Conservation (phyloP, 2,113 vertebrate species). For the Oreochromis tanganicae region DNA sequence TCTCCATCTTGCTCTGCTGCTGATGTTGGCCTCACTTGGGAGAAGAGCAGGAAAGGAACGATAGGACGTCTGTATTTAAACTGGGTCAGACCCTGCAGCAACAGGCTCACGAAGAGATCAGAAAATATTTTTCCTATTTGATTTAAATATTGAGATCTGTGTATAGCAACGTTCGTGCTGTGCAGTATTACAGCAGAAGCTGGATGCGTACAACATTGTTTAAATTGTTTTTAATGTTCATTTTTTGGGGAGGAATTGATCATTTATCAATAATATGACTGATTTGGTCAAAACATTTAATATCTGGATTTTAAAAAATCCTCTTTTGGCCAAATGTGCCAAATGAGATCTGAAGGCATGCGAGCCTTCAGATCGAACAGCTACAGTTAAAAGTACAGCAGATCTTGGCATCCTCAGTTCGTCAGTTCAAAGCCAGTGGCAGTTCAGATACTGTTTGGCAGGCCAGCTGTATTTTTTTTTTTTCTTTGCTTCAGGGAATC, state of each 20-base stretch:
- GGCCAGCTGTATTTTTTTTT: background rate
- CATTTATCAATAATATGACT: background rate
- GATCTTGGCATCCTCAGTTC: background rate
- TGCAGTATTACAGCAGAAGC: background rate
- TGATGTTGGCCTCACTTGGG: constrained; percentile 5
- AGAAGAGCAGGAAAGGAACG: background rate
- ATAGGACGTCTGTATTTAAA: constrained; percentile 16
- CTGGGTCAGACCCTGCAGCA: constrained; percentile 39
- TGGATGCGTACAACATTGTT: background rate
- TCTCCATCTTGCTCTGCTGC: background rate
- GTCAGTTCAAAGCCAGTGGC: background rate
- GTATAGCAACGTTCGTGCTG: background rate
- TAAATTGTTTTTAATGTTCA: background rate
- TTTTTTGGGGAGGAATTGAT: background rate
- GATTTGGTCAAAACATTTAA: background rate
- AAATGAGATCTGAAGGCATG: background rate
- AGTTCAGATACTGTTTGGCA: background rate
- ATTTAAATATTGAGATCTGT: background rate
- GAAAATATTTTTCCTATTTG: background rate
- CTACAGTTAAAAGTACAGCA: background rate
- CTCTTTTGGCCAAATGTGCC: background rate
- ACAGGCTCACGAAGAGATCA: background rate
- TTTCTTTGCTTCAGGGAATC: background rate
- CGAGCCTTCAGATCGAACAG: background rate
- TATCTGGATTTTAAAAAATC: background rate